Base-by-base conservation (phyloP, 2,888 invertebrate genomes). In the Timema podura region DNA sequence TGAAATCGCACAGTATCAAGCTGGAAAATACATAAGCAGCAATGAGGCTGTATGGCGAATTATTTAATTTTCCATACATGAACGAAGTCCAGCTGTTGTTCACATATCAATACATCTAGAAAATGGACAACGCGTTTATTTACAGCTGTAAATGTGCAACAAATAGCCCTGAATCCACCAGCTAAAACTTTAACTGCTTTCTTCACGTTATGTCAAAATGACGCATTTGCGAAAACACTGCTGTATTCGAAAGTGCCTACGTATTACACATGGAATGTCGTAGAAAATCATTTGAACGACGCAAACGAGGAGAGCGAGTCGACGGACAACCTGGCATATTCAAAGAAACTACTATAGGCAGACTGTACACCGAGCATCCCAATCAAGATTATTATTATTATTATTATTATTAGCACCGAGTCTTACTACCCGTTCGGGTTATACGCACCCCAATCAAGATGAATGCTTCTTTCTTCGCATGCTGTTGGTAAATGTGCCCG, bases 41-140 rank as follows among this genome's bases (percentile, higher is more conserved):
- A 71, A 67, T 16, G 73, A 73, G 49, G 69, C 68, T 65, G 70
- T 30, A 74, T 76, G 76, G 76, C 65, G 73, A 48, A 75, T 75
- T 44, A 68, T 73, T 11, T 68, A 65, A 67, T 49, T 49, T 67
- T 5, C 67, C n/a, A 67, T 67, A 48, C 67, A 67, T 73, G 74
- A 75, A 47, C 66, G 73, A 11, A 51, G 64, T 57, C 77, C 76
- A 15, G 67, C 73, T n/a, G 72, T 74, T 54, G 67, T 59, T 61
- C 68, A 68, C 47, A 61, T 68, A 61, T 16, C 68, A 68, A 47
- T 68, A 57, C 68, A 5, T 68, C 1, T 61, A 68, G 68, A 64
- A 68, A 61, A 68, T 61, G 68, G 68, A 65, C 54, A 69, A 66
- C 46, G 65, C n/a, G 46, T 69, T 65, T 69, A 66, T 69, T 69